Base-by-base conservation (phyloP, 2,113 vertebrate species). In the Elanoides forficatus region DNA sequence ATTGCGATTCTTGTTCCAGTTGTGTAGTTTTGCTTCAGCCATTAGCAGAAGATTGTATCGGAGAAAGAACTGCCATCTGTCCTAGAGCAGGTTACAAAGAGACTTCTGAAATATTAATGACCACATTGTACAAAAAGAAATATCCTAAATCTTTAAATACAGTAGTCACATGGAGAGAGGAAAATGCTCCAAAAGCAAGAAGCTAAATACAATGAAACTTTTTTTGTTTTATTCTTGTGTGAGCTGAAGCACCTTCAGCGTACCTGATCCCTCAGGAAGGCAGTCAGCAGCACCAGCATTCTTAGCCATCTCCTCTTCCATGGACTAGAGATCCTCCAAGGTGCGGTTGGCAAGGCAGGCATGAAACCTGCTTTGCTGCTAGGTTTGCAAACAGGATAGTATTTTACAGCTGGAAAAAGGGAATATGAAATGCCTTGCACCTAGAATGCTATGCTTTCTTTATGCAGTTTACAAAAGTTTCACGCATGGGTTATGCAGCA, bases 101-200 rank as follows among this genome's bases (percentile, higher is more conserved):
- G 82, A 88, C 91, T 66, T 93, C 70, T 90, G 63, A 91, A 93
- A 92, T 91, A 88, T 83, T 95, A 86, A 42, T 90, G 72, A 85
- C 58, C 48, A 30, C 38, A 25, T 88, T 82, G 56, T 60, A 70
- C 48, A 74, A 73, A 90, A 88, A 62, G 40, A 85, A 91, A 71
- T 65, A 91, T 40, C 94, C 80, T 65, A 36, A 55, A 74, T 86
- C 65, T 92, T 93, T 88, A 94, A 73, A 86, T 85, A 74, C 27
- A 60, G 10, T 60, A 88, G 25, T 87, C 42, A 34, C 2, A 3
- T 26, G 40, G 30, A 81, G 48, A 63, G 42, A 71, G 26, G 29
- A 67, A 71, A 81, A 75, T 65, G 22, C n/a, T 92, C 48, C 43
- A 63, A 78, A 96, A 81, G 62, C 47, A 86, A 11, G 19, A 63